phyloP scores from a whole-genome alignment of 2,113 vertebrate species.

The Girardinichthys multiradiatus region DNA sequence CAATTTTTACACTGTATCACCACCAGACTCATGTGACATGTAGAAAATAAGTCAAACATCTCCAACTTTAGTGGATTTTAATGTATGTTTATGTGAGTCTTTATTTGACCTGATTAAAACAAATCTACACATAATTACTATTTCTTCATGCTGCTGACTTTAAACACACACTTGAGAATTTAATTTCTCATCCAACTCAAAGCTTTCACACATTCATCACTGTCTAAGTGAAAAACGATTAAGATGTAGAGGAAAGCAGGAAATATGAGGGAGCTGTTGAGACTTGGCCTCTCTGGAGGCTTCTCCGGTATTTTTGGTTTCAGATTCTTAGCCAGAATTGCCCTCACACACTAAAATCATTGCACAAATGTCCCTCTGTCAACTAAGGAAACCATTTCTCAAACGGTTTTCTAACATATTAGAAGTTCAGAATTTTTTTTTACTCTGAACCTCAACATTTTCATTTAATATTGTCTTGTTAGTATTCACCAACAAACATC shows the following conservation, averaged over 20 bases:
- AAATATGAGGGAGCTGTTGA: conserved; percentile 34
- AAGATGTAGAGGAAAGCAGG: conserved; percentile 18
- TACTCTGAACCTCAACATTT: too few relatives aligned
- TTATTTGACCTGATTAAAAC: not conserved
- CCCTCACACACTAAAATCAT: not conserved
- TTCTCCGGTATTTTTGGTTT: conserved; percentile 34
- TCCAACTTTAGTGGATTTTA: not conserved
- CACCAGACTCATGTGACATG: not conserved
- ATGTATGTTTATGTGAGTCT: not conserved
- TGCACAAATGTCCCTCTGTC: not conserved
- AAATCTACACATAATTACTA: not conserved
- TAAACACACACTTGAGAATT: conserved; percentile 16
- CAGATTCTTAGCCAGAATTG: conserved; percentile 4
- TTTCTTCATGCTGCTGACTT: not conserved
- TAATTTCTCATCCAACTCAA: conserved; percentile 23
- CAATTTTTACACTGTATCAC: conserved; percentile 4
- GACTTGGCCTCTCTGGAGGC: conserved; percentile 47
- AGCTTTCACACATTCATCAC: conserved; percentile 57
- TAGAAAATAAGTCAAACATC: not conserved
- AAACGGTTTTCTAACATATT: too few relatives aligned
- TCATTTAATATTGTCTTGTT: too few relatives aligned
- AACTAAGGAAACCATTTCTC: not conserved
- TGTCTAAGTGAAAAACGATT: conserved; percentile 42
- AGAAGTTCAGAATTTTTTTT: too few relatives aligned
- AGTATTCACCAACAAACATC: too few relatives aligned